Evolutionary conservation across 1,140 invertebrate genomes (phyloP).

Genomic region (Diuraphis noxia): DNA sequence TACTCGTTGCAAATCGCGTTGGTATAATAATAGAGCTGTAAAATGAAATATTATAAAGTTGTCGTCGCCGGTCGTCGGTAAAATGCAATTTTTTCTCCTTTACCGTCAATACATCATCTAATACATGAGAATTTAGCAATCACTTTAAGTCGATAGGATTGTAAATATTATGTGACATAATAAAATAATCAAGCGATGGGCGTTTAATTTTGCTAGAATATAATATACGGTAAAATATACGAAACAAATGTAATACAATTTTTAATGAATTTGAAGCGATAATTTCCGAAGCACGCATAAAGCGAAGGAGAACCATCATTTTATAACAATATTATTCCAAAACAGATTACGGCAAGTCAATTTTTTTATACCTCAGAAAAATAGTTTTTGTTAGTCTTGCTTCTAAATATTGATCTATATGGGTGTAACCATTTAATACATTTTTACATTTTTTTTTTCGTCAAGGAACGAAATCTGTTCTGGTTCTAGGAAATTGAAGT

Average conservation of each 20-base stretch:
- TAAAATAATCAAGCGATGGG: neutral
- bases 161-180: no score
- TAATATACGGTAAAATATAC: neutral
- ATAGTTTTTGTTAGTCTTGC: no score
- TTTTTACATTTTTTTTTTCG: no score
- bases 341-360: no score
- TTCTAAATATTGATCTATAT: no score
- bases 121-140: neutral
- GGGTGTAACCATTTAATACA: no score
- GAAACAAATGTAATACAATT: neutral
- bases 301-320: neutral
- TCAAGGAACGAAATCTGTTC: no score
- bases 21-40: neutral
- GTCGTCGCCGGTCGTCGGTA: no score
- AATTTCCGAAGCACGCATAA: neutral
- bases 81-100: neutral
- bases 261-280: neutral
- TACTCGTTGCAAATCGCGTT: neutral
- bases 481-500: no score
- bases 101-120: neutral
- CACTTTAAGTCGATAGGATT: neutral
- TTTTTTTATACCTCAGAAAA: no score
- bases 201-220: neutral
- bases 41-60: neutral
- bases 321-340: no score